Evolutionary conservation across 2,888 invertebrate genomes (phyloP), one percentile per base, ranked within the genome.

Genomic region (Sabellastarte sp.): DNA sequence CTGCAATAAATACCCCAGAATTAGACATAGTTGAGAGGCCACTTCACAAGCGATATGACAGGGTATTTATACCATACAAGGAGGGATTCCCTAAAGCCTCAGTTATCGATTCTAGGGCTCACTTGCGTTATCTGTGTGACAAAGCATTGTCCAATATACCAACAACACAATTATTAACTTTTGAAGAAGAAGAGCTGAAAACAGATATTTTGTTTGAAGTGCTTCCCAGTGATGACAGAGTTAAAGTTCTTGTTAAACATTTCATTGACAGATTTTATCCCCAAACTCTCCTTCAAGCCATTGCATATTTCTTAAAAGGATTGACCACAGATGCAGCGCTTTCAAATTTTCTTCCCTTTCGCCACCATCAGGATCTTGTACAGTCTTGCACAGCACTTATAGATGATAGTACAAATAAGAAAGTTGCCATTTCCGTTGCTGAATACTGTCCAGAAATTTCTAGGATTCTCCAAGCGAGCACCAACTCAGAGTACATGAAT

Each of bases 21-120:
- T 3, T 4, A 20, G 26, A 28, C 5, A 26, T 3, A 50, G 50
- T 59, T 15, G 41, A 50, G 10, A 5, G 4, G 5, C 50, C 59
- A 15, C 10, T 4, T 20, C 59, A 59, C 28, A 10, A 41, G 32
- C 59, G 59, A 28, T 59, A 59, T 59, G 50, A 59, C 26, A 10
- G 59, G 15, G 59, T 59, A 10, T 59, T 59, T 59, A 15, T 59
- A 30, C 20, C 5, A 15, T 32, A 59, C 28, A 5, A 10, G 15
- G 50, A 59, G 15, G 28, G 24, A n/a, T n/a, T n/a, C n/a, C n/a
- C n/a, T n/a, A n/a, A n/a, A n/a, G n/a, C n/a, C n/a, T n/a, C n/a
- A n/a, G n/a, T n/a, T n/a, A n/a, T n/a, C n/a, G n/a, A n/a, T n/a
- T n/a, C n/a, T n/a, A n/a, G n/a, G n/a, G n/a, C n/a, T n/a, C n/a